Evolutionary conservation across 2,113 vertebrate genomes (phyloP), one percentile per base, ranked within the genome.

Genomic region (Triplophysa dalaica): DNA sequence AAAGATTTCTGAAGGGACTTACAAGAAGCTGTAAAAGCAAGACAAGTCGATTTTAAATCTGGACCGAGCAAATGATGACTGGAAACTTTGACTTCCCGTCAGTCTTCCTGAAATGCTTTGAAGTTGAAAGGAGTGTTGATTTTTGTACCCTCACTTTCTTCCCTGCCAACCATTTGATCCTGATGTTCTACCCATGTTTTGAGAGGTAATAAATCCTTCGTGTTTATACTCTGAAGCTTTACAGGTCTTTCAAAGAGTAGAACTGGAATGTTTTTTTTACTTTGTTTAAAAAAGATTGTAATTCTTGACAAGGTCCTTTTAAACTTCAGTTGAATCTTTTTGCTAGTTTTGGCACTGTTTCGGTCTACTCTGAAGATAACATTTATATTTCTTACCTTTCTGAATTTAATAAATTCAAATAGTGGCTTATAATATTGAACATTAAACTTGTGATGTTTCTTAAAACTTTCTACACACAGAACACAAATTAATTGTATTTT

Each of bases 81-180:
- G 89, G 89, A 90, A 91, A 87, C 85, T 50, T 26, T 64, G 83
- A 87, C 86, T 89, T 89, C 87, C 86, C 86, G 77, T 79, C 38
- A 72, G 38, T 60, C 66, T 80, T 73, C 41, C 72, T 80, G 78
- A 78, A 21, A 65, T 76, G 80, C 65, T 82, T 86, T 86, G 75
- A 88, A 79, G 74, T 52, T 17, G 24, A 70, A 0, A 21, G 70
- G 56, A 26, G 81, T 38, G 63, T 82, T 87, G 38, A 50, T 78
- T 76, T 79, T 72, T 80, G 54, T 56, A 79, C 60, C 68, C 56
- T 54, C n/a, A 56, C 45, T 70, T 81, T 83, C 38, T 77, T 76
- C 41, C 60, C 33, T 41, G 16, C 41, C 19, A 24, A 41, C 14
- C 7, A 2, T 13, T 62, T 54, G 43, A 48, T 56, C 22, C 29